phyloP scores from a whole-genome alignment of 2,888 invertebrate genomes.

The Hetaerina titia region DNA sequence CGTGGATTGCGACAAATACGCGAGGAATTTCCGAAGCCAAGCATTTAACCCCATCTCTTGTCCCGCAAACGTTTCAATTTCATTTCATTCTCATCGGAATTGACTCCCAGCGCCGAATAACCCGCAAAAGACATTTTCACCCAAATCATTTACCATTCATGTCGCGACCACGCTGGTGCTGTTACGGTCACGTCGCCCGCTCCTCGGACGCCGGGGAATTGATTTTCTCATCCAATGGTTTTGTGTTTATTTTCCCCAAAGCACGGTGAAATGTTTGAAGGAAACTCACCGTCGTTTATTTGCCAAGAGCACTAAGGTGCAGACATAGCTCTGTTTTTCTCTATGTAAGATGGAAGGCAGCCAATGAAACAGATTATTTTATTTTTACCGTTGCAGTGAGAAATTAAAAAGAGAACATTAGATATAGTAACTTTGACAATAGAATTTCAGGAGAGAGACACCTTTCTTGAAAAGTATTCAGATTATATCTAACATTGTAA shows the following conservation, averaged over 20 bases:
- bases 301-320: background rate
- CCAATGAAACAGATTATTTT: background rate
- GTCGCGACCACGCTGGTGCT: background rate
- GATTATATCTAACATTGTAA: too few species aligned
- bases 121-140: background rate
- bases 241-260: background rate
- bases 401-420: too few species aligned
- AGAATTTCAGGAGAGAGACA: too few species aligned
- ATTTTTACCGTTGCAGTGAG: too few species aligned
- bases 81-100: slow-evolving; percentile 35
- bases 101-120: background rate
- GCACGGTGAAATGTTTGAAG: background rate
- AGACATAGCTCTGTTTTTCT: background rate
- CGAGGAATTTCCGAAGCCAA: slow-evolving; percentile 10
- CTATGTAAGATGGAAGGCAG: background rate
- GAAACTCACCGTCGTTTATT: background rate
- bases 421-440: too few species aligned
- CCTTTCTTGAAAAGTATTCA: too few species aligned
- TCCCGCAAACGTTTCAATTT: slow-evolving; percentile 29
- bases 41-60: slow-evolving; percentile 14
- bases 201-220: background rate
- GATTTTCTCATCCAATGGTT: background rate
- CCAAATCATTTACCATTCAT: slow-evolving; percentile 29
- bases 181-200: background rate
- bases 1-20: slow-evolving; percentile 5